phyloP scores from a whole-genome alignment of 2,888 invertebrate species.

The Bugulina stolonifera region DNA sequence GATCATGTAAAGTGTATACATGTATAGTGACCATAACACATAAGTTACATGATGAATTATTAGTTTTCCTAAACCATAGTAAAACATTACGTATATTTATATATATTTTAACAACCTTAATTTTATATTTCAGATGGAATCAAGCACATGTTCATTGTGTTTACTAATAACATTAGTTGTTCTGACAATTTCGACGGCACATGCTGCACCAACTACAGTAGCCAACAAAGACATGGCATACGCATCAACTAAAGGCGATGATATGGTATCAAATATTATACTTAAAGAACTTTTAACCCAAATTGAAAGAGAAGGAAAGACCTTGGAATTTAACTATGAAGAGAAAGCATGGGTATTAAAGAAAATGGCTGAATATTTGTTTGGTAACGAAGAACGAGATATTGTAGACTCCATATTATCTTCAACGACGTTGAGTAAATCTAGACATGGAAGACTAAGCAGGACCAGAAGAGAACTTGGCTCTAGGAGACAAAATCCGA shows the following conservation, averaged over 20 bases:
- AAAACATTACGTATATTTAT: too few species aligned
- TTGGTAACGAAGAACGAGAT: neutral
- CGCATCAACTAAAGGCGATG: neutral
- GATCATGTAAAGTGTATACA: too few species aligned
- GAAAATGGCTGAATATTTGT: neutral
- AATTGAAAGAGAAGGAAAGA: neutral
- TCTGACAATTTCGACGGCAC: neutral
- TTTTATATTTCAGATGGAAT: neutral
- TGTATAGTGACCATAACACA: too few species aligned
- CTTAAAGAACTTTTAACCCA: neutral
- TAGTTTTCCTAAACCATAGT: too few species aligned
- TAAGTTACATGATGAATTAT: too few species aligned
- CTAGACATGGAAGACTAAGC: neutral
- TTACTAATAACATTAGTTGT: neutral
- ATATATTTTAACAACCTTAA: too few species aligned
- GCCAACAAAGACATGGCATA: neutral
- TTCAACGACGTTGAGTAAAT: neutral
- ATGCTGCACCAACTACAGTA: neutral
- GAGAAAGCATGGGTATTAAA: neutral
- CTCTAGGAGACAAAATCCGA: neutral
- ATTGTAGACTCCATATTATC: neutral
- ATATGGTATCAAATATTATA: neutral
- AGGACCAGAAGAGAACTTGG: neutral
- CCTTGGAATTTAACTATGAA: conserved; percentile 3
- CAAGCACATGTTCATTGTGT: neutral